These are phyloP conservation scores for Miichthys miiuy DNA, from an alignment of 2,797 vertebrate species.

Conservation along the genomic window DNA sequence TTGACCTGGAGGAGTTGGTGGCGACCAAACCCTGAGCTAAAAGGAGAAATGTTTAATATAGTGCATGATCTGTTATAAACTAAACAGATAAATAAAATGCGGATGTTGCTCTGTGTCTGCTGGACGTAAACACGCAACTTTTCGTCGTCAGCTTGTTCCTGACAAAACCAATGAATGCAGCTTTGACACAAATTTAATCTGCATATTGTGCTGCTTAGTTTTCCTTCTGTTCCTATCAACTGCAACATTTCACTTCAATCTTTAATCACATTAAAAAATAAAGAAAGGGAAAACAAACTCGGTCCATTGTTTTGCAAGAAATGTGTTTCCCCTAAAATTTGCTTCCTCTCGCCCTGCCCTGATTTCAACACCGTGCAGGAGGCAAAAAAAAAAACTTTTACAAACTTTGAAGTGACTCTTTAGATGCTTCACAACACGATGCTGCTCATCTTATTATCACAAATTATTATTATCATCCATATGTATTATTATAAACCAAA, in stretches of 20 bases:
- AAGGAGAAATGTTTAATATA: neutral
- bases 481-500: conserved; percentile 24
- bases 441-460: conserved; percentile 8
- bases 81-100: neutral
- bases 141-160: neutral
- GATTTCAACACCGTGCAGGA: neutral
- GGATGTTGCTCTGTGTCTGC: neutral
- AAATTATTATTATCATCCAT: no score
- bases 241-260: neutral
- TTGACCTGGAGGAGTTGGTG: neutral
- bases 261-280: neutral
- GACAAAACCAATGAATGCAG: neutral
- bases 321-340: neutral
- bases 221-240: neutral
- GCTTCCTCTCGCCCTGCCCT: neutral
- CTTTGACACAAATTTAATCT: neutral
- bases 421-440: conserved; percentile 12
- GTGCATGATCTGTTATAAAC: neutral
- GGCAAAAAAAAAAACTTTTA: conserved; percentile 13
- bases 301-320: neutral
- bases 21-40: conserved; percentile 7
- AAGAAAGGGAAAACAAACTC: neutral
- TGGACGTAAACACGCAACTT: neutral
- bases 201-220: neutral
- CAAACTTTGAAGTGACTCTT: conserved; percentile 23